These are phyloP conservation scores for Ephialtes manifestator DNA, from an alignment of 2,888 invertebrate species.

Conservation along the genomic window DNA sequence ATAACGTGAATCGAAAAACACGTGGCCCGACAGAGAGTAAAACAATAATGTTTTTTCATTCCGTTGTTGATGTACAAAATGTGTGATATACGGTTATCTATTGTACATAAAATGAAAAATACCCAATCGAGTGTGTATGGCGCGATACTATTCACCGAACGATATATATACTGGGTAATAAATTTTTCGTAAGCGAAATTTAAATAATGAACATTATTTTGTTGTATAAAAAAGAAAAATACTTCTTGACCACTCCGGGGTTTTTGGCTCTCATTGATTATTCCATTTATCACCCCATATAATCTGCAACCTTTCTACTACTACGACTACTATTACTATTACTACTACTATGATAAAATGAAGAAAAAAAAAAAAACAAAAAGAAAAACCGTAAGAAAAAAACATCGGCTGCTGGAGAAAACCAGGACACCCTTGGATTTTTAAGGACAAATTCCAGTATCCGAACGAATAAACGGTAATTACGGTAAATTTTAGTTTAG, in stretches of 20 bases:
- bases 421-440: slow-evolving; percentile 72
- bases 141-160: slow-evolving; percentile 20
- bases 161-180: slow-evolving; percentile 50
- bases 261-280: slow-evolving; percentile 79
- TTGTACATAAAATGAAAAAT: slow-evolving; percentile 76
- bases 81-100: slow-evolving; percentile 82
- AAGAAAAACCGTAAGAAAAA: slow-evolving; percentile 35
- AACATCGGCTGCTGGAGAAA: slow-evolving; percentile 69
- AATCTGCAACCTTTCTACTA: slow-evolving; percentile 66
- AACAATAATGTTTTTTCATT: slow-evolving; percentile 69
- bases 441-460: slow-evolving; percentile 73
- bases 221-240: slow-evolving; percentile 79
- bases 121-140: slow-evolving; percentile 52
- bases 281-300: slow-evolving; percentile 76
- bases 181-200: slow-evolving; percentile 63
- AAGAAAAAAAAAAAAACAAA: slow-evolving; percentile 27
- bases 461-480: slow-evolving; percentile 74
- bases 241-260: slow-evolving; percentile 79
- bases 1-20: slow-evolving; percentile 8
- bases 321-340: slow-evolving; percentile 32
- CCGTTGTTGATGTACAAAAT: slow-evolving; percentile 82
- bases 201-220: slow-evolving; percentile 79
- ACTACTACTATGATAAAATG: no score
- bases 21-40: slow-evolving; percentile 49
- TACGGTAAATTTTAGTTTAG: slow-evolving; percentile 72